Evolutionary conservation across 2,888 invertebrate species (phyloP), one percentile per base, ranked within the genome.

Genomic region (Ochropacha duplaris): DNA sequence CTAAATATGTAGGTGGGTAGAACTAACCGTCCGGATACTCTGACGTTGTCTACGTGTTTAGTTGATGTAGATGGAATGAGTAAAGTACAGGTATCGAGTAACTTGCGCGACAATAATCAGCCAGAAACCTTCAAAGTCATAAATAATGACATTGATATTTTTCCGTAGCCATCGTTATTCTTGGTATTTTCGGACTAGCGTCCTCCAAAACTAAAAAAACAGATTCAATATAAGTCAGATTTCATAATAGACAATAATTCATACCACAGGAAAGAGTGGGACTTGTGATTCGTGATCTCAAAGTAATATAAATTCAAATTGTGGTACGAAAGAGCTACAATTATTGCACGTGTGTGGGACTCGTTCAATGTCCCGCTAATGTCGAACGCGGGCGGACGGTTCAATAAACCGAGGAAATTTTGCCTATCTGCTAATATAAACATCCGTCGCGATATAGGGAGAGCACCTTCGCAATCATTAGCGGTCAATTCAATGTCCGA

Each of bases 361-460:
- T 57, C 57, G 54, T 52, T 58, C 22, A 60, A 56, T 57, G 56
- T 57, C 55, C 54, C 34, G 56, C 55, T 58, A 68, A 69, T 68
- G 66, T 72, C 68, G 64, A 71, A 60, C 62, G 16, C 19, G 19
- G 39, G 31, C 12, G 31, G 31, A 19, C n/a, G 55, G 68, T 74
- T 73, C 62, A 71, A 69, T 67, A 66, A 77, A 81, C 75, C 68
- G 71, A 68, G 68, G 68, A 75, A 78, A 76, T 76, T 72, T 76
- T 64, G 68, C 68, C 63, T 81, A 83, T 86, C 81, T 76, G 58
- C 65, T 78, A 67, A 68, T 76, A 68, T 77, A 83, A 86, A 87
- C 86, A 87, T 86, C 83, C 84, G 81, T 74, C 71, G 72, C 62
- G 75, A 79, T 79, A 75, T 64, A 62, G 59, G 65, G 71, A 78